Base-by-base conservation (phyloP, 1,140 invertebrate genomes). In the Pectinophora gossypiella region DNA sequence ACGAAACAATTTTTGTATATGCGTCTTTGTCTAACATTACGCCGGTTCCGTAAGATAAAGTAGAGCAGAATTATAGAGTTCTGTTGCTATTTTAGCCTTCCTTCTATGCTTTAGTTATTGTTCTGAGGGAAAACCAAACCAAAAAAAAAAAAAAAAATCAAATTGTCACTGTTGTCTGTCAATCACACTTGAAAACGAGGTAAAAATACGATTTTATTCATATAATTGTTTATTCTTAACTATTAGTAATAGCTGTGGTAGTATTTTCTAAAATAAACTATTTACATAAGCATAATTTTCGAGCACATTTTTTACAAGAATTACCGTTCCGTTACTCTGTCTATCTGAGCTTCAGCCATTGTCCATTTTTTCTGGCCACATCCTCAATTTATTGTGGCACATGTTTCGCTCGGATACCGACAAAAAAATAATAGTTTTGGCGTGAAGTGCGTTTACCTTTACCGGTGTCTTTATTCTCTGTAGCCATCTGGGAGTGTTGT, bases 341-440 rank as follows among this genome's bases (percentile, higher is more conserved):
- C 6, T 40, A 15, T 15, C 7, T 40, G 16, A 6, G 36, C 1
- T 40, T 40, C 36, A 40, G 36, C 77, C 79, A 81, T 82, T 83
- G 82, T 82, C 59, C 52, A 64, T 84, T 86, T 84, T 85, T 86
- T 82, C 76, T 81, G 67, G 83, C 83, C 83, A 86, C 83, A 86
- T 86, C 80, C 78, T 81, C 80, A 86, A 66, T 77, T 76, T 79
- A 72, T 72, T 76, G 59, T 72, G 59, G 72, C 76, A 78, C 80
- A 83, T 80, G 82, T 84, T 79, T 82, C 72, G 67, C 70, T 80
- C 60, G 61, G 75, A 66, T 80, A 75, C 75, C 73, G 61, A 71
- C 64, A 80, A 77, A 81, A 85, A 71, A 76, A 53, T 64, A 60
- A 68, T 71, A 63, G 58, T 68, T 68, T 50, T 59, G 55, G 68